Base-by-base conservation (phyloP, 2,797 vertebrate species). In the Echiichthys vipera region DNA sequence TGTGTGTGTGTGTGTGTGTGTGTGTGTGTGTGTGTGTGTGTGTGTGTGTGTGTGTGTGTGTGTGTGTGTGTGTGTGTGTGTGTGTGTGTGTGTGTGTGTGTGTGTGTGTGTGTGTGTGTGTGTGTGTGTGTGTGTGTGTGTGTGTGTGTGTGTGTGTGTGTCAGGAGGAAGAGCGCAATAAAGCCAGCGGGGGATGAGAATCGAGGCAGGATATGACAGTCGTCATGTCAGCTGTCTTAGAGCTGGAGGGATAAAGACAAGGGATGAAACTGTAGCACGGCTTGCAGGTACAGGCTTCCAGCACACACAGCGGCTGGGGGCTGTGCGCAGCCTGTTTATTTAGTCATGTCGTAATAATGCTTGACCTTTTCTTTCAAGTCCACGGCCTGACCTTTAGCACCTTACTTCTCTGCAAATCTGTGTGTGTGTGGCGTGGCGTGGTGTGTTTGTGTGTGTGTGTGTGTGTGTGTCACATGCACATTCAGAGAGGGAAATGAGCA, bases 331-430 rank as follows among this genome's bases (percentile, higher is more conserved):
- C 76, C 90, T 89, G 88, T 94, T 95, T 94, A 94, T 93, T 94
- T 94, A 94, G 93, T 92, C 86, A 81, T 91, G 89, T 92, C 87
- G 90, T 94, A 94, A 94, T 94, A 93, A 94, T 93, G 91, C 93
- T 93, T 92, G 93, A 94, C 93, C 94, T 94, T 93, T 93, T 91
- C 89, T 85, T 93, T 94, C 87, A 88, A 91, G 89, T 93, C 89
- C 85, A 70, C 70, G 53, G 84, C 81, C 65, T 85, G 91, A 92
- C 93, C 94, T 95, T 94, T 93, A 89, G 80, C 90, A 90, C 88
- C 77, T 90, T 79, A 79, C 81, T 80, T 51, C 75, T 68, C 49
- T 81, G 74, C 77, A 83, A 77, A 82, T 81, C 85, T 45, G 36
- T 65, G 68, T 17, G 27, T 73, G 69, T 65, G 56, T 74, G 49